Evolutionary conservation across 1,140 invertebrate genomes (phyloP), one percentile per base, ranked within the genome.

Genomic region (Tribolium madens): DNA sequence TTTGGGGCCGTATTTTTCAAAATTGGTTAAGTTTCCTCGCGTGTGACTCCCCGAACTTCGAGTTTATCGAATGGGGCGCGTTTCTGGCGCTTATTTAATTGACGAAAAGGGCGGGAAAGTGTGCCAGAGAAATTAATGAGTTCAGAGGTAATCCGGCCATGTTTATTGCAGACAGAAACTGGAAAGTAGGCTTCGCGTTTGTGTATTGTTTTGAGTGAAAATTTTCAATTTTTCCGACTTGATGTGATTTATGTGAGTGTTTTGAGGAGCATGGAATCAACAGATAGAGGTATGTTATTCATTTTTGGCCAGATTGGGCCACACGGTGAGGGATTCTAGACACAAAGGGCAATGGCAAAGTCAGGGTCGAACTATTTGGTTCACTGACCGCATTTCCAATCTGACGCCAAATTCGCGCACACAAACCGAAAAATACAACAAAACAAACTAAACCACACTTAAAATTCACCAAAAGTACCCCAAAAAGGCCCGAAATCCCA

Each of bases 291-390:
- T 80, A 76, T 77, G 81, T 79, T 76, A 42, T 73, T 78, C 17
- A 70, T 53, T 21, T 77, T 76, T 64, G 53, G 21, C 70, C 21
- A 69, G 15, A 52, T 60, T 50, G 17, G 21, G 15, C 31, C 9
- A 52, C 47, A 46, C 31, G 14, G 50, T 21, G 33, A 68, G 60
- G 64, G 21, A 75, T 64, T 64, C 76, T 64, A 75, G 73, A 75
- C 75, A 47, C 48, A 83, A 83, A 84, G 84, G 85, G 84, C 84
- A 85, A 85, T 85, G 84, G 84, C 84, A 85, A 85, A 85, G 85
- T 86, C 85, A 86, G 83, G 85, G 85, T 86, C 85, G 83, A 81
- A 69, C 74, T 82, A 84, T 84, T 85, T 85, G 82, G 85, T 86
- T 85, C 85, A 86, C 75, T 85, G 85, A 85, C 84, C 85, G 82